These are phyloP conservation scores for Athetis lepigone DNA, from an alignment of 2,888 invertebrate species.

Conservation along the genomic window DNA sequence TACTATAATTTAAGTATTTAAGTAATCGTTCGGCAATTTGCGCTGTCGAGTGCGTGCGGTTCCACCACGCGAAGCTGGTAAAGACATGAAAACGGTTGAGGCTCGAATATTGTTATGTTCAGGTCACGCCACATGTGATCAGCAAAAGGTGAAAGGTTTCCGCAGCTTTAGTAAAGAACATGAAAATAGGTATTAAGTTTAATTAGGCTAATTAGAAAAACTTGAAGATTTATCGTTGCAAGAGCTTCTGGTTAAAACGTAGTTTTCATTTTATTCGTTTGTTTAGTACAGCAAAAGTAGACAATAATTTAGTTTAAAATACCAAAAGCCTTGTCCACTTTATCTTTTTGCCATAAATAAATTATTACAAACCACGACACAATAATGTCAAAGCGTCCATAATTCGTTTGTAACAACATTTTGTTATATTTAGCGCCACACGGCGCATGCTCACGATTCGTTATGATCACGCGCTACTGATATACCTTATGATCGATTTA, in stretches of 20 bases:
- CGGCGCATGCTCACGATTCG: slow-evolving; percentile 69
- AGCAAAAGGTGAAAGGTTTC: slow-evolving; percentile 21
- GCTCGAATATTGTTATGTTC: slow-evolving; percentile 28
- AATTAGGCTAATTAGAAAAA: not conserved
- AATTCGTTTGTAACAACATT: slow-evolving; percentile 51
- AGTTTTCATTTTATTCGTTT: not conserved
- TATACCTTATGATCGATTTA: slow-evolving; percentile 68
- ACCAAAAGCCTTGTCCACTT: slow-evolving; percentile 10
- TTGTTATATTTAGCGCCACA: slow-evolving; percentile 57
- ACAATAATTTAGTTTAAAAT: slow-evolving; percentile 4
- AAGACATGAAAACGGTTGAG: slow-evolving; percentile 33
- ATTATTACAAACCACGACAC: slow-evolving; percentile 39
- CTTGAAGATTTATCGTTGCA: not conserved
- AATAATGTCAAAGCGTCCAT: slow-evolving; percentile 56
- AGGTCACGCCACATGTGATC: slow-evolving; percentile 37
- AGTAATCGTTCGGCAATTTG: slow-evolving; percentile 50
- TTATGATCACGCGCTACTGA: slow-evolving; percentile 70
- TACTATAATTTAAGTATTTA: slow-evolving; percentile 45
- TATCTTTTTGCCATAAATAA: slow-evolving; percentile 57
- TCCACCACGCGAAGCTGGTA: slow-evolving; percentile 34
- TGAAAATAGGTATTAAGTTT: not conserved
- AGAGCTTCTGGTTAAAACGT: not conserved
- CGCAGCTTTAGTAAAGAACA: not conserved
- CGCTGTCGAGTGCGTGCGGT: slow-evolving; percentile 46
- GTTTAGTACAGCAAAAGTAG: not conserved